Percentiles rank a stretch among this genome's conserved stretches.
These are phyloP conservation scores for Drosophila punjabiensis DNA, from an alignment of 1,140 invertebrate genomes.

Conservation along the genomic window DNA sequence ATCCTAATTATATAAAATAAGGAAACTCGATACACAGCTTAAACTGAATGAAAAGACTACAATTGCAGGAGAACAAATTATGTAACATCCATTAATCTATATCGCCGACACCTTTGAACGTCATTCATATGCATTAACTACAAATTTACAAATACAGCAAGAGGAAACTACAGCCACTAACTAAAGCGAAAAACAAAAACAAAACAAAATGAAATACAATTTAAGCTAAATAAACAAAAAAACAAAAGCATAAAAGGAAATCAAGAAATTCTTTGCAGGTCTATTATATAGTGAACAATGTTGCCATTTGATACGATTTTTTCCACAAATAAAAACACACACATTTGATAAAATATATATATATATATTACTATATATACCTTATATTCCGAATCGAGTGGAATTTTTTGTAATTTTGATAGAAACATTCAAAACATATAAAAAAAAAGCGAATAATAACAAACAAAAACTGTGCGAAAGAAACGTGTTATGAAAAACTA, in stretches of 20 bases:
- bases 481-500: slow-evolving; percentile 60
- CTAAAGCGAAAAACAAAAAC: slow-evolving; percentile 26
- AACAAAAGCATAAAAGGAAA: slow-evolving; percentile 12
- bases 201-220: slow-evolving; percentile 17
- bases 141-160: slow-evolving; percentile 50
- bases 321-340: slow-evolving; percentile 66
- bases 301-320: slow-evolving; percentile 82
- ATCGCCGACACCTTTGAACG: slow-evolving; percentile 23
- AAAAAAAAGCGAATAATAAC: slow-evolving; percentile 40
- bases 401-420: slow-evolving; percentile 83
- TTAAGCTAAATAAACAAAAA: slow-evolving; percentile 14
- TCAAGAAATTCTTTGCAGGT: slow-evolving; percentile 77
- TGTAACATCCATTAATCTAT: slow-evolving; percentile 18
- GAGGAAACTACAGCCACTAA: slow-evolving; percentile 41
- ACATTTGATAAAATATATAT: slow-evolving; percentile 75
- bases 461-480: slow-evolving; percentile 52
- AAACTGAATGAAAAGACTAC: slow-evolving; percentile 41
- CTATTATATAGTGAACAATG: slow-evolving; percentile 81
- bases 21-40: slow-evolving; percentile 30
- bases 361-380: slow-evolving; percentile 70
- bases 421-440: slow-evolving; percentile 75
- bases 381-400: slow-evolving; percentile 78
- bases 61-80: slow-evolving; percentile 19
- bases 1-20: slow-evolving; percentile 50
- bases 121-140: slow-evolving; percentile 54